Evolutionary conservation across 2,113 vertebrate genomes (phyloP).

Genomic region (Morphnarchus princeps): DNA sequence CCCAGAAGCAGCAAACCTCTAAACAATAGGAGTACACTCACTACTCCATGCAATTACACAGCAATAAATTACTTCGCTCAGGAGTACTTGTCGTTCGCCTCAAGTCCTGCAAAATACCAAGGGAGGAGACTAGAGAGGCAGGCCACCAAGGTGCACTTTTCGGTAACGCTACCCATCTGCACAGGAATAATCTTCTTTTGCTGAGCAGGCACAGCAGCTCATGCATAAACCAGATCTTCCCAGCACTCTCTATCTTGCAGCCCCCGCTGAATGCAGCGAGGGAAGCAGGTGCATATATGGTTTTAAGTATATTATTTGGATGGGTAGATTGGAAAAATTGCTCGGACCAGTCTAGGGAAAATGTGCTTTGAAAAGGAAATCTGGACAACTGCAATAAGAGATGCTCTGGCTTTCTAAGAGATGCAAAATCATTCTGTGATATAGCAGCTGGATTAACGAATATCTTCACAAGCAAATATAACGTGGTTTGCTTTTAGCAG

Average conservation of each 20-base stretch:
- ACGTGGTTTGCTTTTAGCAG: not conserved
- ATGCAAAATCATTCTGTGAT: not conserved
- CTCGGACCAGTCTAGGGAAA: not conserved
- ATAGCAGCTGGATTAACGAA: not conserved
- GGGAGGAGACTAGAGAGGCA: not conserved
- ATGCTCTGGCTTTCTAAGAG: not conserved
- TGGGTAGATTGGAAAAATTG: not conserved
- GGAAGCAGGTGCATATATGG: not conserved
- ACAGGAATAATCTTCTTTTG: constrained; percentile 1
- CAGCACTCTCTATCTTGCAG: not conserved
- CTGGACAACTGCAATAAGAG: not conserved
- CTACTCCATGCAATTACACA: not conserved
- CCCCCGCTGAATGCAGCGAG: not conserved
- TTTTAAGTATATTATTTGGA: not conserved
- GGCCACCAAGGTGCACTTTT: not conserved
- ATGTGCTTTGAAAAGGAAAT: not conserved
- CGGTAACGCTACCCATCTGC: not conserved
- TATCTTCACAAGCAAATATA: not conserved
- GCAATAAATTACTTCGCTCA: not conserved
- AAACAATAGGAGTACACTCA: not conserved
- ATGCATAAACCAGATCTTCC: constrained; percentile 18
- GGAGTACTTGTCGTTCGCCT: not conserved
- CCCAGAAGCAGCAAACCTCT: not conserved
- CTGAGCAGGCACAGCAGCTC: constrained; percentile 38
- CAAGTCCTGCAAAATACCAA: not conserved